Evolutionary conservation across 53 echinoderm and acorn worm genomes (phyloP).

Genomic region (Arbacia lixula): DNA sequence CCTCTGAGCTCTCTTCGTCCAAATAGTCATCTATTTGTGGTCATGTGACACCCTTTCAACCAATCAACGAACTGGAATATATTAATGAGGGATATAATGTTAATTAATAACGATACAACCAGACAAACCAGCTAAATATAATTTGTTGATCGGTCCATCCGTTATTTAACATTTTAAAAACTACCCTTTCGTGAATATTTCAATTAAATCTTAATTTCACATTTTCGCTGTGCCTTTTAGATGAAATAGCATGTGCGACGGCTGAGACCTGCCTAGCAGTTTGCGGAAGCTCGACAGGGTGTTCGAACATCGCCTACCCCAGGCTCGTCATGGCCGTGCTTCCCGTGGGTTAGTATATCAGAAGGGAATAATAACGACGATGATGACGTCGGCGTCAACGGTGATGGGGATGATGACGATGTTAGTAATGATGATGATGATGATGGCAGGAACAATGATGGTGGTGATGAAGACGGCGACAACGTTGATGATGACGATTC

Average conservation of each 20-base stretch:
- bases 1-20: no score
- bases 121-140: no score
- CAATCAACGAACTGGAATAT: no score
- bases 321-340: constrained; percentile 81
- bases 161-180: no score
- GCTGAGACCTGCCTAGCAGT: constrained; percentile 75
- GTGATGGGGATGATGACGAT: neutral
- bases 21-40: no score
- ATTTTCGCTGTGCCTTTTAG: no score
- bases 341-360: constrained; percentile 75
- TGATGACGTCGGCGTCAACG: neutral
- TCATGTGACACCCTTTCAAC: no score
- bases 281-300: constrained; percentile 81
- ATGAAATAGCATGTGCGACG: constrained; percentile 86
- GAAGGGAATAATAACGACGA: neutral
- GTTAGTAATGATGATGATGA: neutral
- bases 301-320: constrained; percentile 92
- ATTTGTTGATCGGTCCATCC: no score
- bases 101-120: no score
- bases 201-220: no score
- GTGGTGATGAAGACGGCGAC: neutral
- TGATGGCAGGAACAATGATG: neutral
- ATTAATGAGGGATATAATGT: no score
- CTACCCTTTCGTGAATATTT: no score
- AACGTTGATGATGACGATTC: neutral